A percentile compares a stretch with the other conserved stretches of the same genome.
Conservation (phyloP, 2,113 vertebrate genomes). For the Numida meleagris region DNA sequence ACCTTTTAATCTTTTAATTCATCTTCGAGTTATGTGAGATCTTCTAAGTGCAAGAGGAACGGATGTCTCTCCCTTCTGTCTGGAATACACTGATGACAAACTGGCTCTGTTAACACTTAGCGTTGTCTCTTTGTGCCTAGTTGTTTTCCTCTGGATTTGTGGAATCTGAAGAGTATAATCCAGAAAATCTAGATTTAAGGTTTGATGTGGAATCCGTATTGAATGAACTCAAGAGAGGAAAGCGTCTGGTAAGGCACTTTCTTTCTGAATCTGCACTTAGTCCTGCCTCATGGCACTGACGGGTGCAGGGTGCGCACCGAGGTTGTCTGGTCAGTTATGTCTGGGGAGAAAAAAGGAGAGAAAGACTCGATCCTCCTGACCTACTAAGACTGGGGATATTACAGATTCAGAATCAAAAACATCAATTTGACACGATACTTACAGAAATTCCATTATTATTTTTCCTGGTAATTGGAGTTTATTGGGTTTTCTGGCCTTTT, state of each 20-base stretch:
- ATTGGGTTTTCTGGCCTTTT: not conserved
- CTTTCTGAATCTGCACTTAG: not conserved
- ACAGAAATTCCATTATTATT: not conserved
- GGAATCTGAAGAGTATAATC: slow-evolving; percentile 68
- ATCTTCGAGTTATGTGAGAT: not conserved
- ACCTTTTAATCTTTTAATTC: not conserved
- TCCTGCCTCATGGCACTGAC: not conserved
- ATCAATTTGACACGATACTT: not conserved
- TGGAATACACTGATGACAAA: not conserved
- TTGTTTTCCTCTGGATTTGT: slow-evolving; percentile 81
- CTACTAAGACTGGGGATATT: not conserved
- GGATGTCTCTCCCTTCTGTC: not conserved
- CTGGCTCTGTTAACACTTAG: not conserved
- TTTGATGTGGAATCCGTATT: slow-evolving; percentile 78
- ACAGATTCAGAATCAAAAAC: not conserved
- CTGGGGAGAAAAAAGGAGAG: not conserved
- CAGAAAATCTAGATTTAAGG: slow-evolving; percentile 40
- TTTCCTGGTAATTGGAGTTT: not conserved
- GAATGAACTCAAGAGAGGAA: slow-evolving; percentile 78
- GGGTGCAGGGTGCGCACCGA: not conserved
- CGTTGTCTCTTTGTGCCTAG: slow-evolving; percentile 27
- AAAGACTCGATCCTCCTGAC: not conserved
- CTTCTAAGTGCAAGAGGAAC: not conserved
- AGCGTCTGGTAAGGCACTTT: slow-evolving; percentile 73
- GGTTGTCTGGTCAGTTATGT: not conserved